Conservation (phyloP, 2,888 invertebrate genomes). For the Drosophila rubida region DNA sequence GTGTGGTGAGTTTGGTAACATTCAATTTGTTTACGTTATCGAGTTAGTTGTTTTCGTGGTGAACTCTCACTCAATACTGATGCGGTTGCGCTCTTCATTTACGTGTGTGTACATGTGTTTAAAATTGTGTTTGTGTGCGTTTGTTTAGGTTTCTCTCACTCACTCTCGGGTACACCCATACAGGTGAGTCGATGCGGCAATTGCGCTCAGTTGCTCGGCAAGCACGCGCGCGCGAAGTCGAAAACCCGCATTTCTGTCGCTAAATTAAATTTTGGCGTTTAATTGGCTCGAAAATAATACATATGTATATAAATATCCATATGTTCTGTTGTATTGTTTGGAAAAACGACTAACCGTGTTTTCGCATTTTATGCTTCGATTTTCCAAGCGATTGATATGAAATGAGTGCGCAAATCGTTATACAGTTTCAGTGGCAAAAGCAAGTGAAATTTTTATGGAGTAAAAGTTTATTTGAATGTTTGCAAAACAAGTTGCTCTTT, state of each 20-base stretch:
- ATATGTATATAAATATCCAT: conserved; percentile 5
- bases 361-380: conserved; percentile 3
- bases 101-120: not conserved
- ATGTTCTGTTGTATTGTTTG: conserved; percentile 27
- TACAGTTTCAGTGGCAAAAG: conserved; percentile 1
- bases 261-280: conserved; percentile 37
- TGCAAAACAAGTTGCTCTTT: conserved; percentile 39
- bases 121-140: not conserved
- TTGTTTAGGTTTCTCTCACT: conserved; percentile 31
- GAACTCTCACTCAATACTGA: conserved; percentile 15
- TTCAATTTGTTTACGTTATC: conserved; percentile 3
- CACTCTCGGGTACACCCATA: conserved; percentile 7
- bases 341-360: conserved; percentile 18
- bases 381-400: conserved; percentile 7
- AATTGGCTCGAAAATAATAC: conserved; percentile 33
- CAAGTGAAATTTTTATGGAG: conserved; percentile 10
- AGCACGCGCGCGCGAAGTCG: conserved; percentile 44
- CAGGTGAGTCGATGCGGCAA: conserved; percentile 32
- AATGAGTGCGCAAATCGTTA: conserved; percentile 15
- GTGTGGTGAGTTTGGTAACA: conserved; percentile 1
- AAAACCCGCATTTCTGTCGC: conserved; percentile 26
- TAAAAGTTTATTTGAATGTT: not conserved
- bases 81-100: conserved; percentile 23
- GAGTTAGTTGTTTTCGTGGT: conserved; percentile 35
- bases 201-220: conserved; percentile 59